phyloP scores from a whole-genome alignment of 1,140 invertebrate species.

The Nylanderia fulva region DNA sequence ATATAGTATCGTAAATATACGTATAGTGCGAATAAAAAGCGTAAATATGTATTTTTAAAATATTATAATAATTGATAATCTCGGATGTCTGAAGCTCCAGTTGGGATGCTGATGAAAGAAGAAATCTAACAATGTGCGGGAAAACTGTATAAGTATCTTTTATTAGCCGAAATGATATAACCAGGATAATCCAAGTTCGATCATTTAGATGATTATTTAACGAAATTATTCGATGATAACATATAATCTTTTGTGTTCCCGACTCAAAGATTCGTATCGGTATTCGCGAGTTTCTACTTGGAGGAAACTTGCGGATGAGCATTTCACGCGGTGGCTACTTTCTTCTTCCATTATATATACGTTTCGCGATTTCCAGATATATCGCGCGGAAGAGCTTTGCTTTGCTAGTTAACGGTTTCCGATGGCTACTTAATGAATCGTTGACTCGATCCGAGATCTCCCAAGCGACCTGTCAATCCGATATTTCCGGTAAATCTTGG shows the following conservation, averaged over 20 bases:
- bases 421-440: neutral
- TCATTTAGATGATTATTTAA: neutral
- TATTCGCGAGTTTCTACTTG: constrained; percentile 66
- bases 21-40: neutral
- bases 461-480: neutral
- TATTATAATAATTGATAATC: neutral
- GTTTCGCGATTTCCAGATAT: constrained; percentile 57
- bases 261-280: constrained; percentile 35
- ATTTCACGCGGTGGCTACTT: constrained; percentile 73
- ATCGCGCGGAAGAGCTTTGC: neutral
- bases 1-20: neutral
- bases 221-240: constrained; percentile 3
- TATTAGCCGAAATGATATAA: neutral
- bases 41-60: neutral
- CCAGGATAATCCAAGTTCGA: neutral
- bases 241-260: neutral
- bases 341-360: constrained; percentile 69
- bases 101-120: neutral
- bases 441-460: neutral
- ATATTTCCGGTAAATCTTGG: neutral
- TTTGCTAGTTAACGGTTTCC: neutral
- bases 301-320: constrained; percentile 64
- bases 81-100: neutral
- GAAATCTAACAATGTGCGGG: neutral
- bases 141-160: neutral